Conservation (phyloP, 2,113 vertebrate genomes). For the Platycercus adscitus region DNA sequence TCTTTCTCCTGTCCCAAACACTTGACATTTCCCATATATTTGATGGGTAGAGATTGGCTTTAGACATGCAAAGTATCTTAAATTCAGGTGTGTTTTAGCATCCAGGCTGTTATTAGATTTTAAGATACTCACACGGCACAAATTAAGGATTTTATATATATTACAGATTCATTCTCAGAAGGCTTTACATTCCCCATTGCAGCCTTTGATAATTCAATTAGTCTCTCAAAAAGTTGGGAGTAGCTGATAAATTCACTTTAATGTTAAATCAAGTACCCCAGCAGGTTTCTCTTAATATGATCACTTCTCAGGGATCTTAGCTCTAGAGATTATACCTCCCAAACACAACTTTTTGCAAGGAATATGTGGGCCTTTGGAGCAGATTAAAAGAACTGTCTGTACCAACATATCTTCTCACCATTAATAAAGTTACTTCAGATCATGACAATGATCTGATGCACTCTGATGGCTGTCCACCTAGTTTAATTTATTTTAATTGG, state of each 20-base stretch:
- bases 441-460: conserved; percentile 15
- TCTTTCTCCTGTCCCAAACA: background rate
- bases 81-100: background rate
- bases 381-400: conserved; percentile 51
- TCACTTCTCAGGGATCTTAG: conserved; percentile 39
- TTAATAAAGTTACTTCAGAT: conserved; percentile 55
- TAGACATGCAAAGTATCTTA: background rate
- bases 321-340: conserved; percentile 28
- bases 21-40: background rate
- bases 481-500: conserved; percentile 52
- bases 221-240: conserved; percentile 41
- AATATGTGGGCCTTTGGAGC: background rate
- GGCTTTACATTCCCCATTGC: conserved; percentile 23
- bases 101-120: background rate
- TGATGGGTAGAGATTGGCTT: background rate
- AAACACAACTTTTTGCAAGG: conserved; percentile 15
- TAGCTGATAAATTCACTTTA: conserved; percentile 63
- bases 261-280: conserved; percentile 41
- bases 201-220: conserved; percentile 62
- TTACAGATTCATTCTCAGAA: conserved; percentile 43
- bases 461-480: background rate
- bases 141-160: conserved; percentile 51
- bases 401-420: background rate
- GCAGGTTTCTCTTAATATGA: conserved; percentile 49
- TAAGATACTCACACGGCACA: background rate